These are phyloP conservation scores for Tubulanus polymorphus DNA, from an alignment of 2,888 invertebrate genomes.

Conservation along the genomic window DNA sequence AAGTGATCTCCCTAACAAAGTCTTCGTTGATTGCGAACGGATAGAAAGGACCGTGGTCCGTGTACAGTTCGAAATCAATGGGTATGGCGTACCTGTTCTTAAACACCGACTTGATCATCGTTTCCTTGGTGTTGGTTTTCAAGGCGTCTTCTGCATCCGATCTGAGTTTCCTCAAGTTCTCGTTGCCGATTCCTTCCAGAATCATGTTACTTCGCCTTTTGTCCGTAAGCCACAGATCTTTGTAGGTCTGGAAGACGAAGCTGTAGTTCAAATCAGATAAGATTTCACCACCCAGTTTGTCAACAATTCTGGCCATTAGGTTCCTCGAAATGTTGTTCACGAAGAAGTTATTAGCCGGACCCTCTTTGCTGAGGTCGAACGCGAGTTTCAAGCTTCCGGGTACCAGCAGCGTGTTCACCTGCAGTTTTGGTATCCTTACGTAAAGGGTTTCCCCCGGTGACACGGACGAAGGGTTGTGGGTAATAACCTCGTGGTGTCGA, in stretches of 20 bases:
- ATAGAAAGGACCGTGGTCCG: neutral
- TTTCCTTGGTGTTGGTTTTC: neutral
- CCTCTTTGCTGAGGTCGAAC: neutral
- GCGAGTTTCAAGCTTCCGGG: neutral
- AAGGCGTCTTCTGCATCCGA: neutral
- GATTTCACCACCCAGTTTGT: neutral
- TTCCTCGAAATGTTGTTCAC: neutral
- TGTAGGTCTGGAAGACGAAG: neutral
- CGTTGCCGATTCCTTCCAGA: neutral
- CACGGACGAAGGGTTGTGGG: neutral
- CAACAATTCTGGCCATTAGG: neutral
- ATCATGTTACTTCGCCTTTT: neutral
- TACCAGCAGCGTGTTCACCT: neutral
- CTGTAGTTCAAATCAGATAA: neutral
- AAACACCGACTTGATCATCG: neutral
- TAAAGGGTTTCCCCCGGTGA: neutral
- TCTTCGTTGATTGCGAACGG: neutral
- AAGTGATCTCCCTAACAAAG: neutral
- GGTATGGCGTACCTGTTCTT: neutral
- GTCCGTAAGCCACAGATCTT: neutral
- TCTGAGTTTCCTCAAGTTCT: neutral
- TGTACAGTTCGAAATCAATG: neutral
- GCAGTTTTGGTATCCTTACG: neutral
- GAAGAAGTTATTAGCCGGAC: neutral
- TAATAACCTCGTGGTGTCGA: neutral